Evolutionary conservation across 2,113 vertebrate species (phyloP).

Genomic region (Scortum barcoo): DNA sequence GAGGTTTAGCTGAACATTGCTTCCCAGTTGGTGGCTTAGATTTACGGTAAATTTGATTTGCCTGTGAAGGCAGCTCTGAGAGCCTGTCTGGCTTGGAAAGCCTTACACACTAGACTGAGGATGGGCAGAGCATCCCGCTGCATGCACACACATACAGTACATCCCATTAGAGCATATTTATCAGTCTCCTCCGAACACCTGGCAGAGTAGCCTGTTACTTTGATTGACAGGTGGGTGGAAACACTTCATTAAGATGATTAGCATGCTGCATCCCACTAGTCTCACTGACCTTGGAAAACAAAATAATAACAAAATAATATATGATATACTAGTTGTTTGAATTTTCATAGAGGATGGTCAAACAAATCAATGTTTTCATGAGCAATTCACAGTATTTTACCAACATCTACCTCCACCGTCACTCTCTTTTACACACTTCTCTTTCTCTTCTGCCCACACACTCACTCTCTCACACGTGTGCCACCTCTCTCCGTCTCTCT

Average conservation of each 20-base stretch:
- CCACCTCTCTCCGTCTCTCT: background rate
- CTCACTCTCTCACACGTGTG: background rate
- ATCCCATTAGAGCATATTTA: slow-evolving; percentile 23
- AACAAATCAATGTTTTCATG: background rate
- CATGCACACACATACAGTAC: background rate
- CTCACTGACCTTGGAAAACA: slow-evolving; percentile 12
- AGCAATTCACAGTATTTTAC: background rate
- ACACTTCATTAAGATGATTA: slow-evolving; percentile 24
- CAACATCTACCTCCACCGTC: background rate
- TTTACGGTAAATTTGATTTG: background rate
- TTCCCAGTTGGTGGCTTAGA: background rate
- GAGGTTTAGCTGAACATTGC: background rate
- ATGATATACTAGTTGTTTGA: background rate
- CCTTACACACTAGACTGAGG: background rate
- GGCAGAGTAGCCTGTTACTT: background rate
- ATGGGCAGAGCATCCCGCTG: background rate
- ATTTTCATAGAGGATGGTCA: background rate
- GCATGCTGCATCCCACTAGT: background rate
- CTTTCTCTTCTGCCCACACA: background rate
- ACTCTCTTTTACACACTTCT: background rate
- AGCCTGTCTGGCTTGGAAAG: background rate
- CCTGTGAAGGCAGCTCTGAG: background rate
- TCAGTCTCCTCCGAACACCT: background rate
- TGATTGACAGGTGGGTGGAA: slow-evolving; percentile 40
- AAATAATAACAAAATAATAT: background rate